These are phyloP conservation scores for Magallana gigas DNA, from an alignment of 1,140 invertebrate species.

Conservation along the genomic window DNA sequence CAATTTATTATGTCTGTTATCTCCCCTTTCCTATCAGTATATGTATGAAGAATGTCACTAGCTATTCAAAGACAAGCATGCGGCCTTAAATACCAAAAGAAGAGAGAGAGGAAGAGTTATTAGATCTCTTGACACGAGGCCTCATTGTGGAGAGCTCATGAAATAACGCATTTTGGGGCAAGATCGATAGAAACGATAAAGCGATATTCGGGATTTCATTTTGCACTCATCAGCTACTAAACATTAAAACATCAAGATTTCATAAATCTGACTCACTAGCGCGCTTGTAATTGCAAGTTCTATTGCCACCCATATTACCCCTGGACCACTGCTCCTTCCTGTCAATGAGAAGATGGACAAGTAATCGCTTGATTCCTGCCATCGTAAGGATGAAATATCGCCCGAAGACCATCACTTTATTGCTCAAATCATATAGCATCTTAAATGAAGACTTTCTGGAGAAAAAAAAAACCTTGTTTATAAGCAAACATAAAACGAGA, in stretches of 20 bases:
- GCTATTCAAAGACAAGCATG: neutral
- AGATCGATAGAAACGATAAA: slow-evolving; percentile 31
- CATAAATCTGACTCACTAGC: slow-evolving; percentile 45
- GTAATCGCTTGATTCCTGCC: slow-evolving; percentile 30
- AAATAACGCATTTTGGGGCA: neutral
- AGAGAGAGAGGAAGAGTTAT: slow-evolving; percentile 1
- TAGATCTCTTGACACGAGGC: slow-evolving; percentile 17
- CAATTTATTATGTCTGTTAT: slow-evolving; percentile 27
- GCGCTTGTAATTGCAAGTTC: slow-evolving; percentile 30
- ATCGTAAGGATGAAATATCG: slow-evolving; percentile 41
- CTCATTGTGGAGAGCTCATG: neutral
- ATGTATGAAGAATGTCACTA: slow-evolving; percentile 24
- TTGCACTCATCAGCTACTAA: slow-evolving; percentile 20
- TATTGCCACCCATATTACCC: slow-evolving; percentile 34
- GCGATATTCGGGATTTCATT: slow-evolving; percentile 33
- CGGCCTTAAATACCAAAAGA: neutral
- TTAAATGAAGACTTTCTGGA: slow-evolving; percentile 29
- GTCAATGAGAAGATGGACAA: slow-evolving; percentile 24
- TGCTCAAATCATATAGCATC: slow-evolving; percentile 40
- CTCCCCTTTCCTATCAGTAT: neutral
- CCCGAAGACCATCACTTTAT: slow-evolving; percentile 22
- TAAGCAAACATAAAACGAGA: slow-evolving; percentile 34
- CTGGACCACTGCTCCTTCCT: slow-evolving; percentile 21
- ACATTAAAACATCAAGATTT: slow-evolving; percentile 37
- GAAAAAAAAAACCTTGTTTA: slow-evolving; percentile 8